These are phyloP conservation scores for Micromussa lordhowensis DNA, from an alignment of 92 coral and sea anemone species.

Conservation along the genomic window DNA sequence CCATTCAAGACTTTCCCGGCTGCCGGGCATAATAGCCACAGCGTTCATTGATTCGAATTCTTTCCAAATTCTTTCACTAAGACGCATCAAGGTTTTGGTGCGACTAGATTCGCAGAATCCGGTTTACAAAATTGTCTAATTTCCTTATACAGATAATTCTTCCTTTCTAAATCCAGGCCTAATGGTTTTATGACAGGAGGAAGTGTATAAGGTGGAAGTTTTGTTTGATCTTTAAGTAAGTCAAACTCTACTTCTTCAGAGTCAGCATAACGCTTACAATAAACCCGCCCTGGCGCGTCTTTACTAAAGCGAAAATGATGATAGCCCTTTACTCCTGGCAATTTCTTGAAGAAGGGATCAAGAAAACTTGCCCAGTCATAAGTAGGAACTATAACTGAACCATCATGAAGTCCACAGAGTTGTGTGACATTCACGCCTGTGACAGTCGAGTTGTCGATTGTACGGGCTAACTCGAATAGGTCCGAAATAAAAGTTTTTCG, in stretches of 20 bases:
- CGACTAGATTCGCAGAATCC: constrained; percentile 37
- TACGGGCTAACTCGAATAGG: too few species aligned
- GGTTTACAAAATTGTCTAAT: constrained; percentile 42
- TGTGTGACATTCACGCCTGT: constrained; percentile 34
- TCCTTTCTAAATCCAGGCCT: too few species aligned
- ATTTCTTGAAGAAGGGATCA: neutral
- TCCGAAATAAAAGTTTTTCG: too few species aligned
- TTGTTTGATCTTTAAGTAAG: neutral
- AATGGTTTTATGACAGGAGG: constrained; percentile 13
- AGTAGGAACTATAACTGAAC: constrained; percentile 51
- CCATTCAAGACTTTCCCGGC: too few species aligned
- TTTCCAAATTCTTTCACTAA: too few species aligned
- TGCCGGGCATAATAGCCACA: too few species aligned
- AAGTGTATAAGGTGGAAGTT: constrained; percentile 33
- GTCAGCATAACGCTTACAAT: constrained; percentile 32
- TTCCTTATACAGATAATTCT: constrained; percentile 35
- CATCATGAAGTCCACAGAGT: constrained; percentile 70
- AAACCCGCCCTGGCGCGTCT: constrained; percentile 60
- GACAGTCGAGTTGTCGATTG: too few species aligned
- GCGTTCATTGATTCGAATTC: too few species aligned
- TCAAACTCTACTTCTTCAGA: constrained; percentile 34
- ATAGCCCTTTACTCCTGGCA: too few species aligned
- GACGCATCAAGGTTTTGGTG: constrained; percentile 13
- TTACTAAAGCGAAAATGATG: neutral
- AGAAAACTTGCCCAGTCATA: constrained; percentile 68